A percentile compares a stretch with the other conserved stretches of the same genome.
phyloP scores from a whole-genome alignment of 2,113 vertebrate genomes.

The Polyodon spathula region DNA sequence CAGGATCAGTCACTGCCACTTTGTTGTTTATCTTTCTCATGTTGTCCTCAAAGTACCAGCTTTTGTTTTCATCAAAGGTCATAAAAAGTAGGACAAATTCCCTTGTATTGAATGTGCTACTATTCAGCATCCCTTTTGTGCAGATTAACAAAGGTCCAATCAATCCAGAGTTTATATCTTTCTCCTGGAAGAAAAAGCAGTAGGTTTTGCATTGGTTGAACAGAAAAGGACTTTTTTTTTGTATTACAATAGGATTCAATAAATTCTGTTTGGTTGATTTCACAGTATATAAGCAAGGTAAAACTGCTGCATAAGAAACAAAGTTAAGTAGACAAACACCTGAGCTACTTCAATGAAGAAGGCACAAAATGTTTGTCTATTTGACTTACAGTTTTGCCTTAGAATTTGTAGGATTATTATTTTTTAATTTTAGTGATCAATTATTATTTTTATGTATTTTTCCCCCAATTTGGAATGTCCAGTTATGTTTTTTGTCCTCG shows the following conservation, averaged over 20 bases:
- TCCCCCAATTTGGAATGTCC: too few relatives aligned
- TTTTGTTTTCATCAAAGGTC: slow-evolving; percentile 88
- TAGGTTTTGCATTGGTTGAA: neutral
- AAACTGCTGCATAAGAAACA: neutral
- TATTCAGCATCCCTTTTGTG: slow-evolving; percentile 60
- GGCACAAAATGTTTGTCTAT: too few relatives aligned
- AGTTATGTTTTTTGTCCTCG: too few relatives aligned
- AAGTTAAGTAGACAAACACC: too few relatives aligned
- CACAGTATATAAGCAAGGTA: neutral
- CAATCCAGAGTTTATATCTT: slow-evolving; percentile 81
- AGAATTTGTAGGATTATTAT: too few relatives aligned
- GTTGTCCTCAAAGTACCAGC: slow-evolving; percentile 78
- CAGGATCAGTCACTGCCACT: slow-evolving; percentile 23
- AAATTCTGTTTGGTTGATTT: too few relatives aligned
- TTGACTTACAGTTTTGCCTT: too few relatives aligned
- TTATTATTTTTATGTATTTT: too few relatives aligned
- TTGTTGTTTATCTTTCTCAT: slow-evolving; percentile 34
- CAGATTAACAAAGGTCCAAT: slow-evolving; percentile 88
- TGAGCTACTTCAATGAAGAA: too few relatives aligned
- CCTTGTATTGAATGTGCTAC: slow-evolving; percentile 25
- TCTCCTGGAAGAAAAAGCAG: slow-evolving; percentile 62
- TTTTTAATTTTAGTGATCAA: too few relatives aligned
- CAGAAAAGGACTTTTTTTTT: too few relatives aligned
- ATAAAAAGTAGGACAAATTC: slow-evolving; percentile 87
- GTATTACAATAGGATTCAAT: too few relatives aligned